Percentiles rank a stretch among this genome's conserved stretches.
phyloP scores from a whole-genome alignment of 1,140 invertebrate genomes.

The Luehdorfia chinensis region DNA sequence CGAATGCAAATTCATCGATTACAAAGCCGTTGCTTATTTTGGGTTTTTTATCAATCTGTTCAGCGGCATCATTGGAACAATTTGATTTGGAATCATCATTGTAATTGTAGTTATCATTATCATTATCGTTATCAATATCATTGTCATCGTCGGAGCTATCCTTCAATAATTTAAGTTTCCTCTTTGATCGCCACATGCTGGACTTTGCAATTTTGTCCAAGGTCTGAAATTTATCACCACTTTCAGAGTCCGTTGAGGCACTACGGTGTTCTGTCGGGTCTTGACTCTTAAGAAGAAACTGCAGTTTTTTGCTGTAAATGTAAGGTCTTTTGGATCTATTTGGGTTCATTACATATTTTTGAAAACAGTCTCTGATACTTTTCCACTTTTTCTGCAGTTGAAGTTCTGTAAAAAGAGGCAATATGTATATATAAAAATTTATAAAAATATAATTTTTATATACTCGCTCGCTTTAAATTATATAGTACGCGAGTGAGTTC shows the following conservation, averaged over 20 bases:
- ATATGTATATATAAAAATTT: no score
- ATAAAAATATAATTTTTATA: no score
- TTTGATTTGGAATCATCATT: slow-evolving; percentile 26
- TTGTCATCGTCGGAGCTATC: slow-evolving; percentile 49
- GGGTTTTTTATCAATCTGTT: slow-evolving; percentile 18
- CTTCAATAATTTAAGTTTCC: slow-evolving; percentile 41
- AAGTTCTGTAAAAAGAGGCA: slow-evolving; percentile 62
- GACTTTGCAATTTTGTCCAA: no score
- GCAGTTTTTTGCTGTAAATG: slow-evolving; percentile 51
- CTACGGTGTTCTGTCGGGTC: slow-evolving; percentile 18
- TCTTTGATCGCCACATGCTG: slow-evolving; percentile 42
- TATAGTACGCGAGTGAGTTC: no score
- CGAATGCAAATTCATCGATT: slow-evolving; percentile 55
- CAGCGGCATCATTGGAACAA: slow-evolving; percentile 16
- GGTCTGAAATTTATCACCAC: slow-evolving; percentile 25
- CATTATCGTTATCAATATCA: slow-evolving; percentile 14
- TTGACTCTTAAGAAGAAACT: slow-evolving; percentile 52
- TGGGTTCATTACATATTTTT: slow-evolving; percentile 55
- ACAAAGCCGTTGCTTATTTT: slow-evolving; percentile 20
- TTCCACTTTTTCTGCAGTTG: slow-evolving; percentile 72
- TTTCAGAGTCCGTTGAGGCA: slow-evolving; percentile 44
- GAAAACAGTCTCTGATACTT: slow-evolving; percentile 60
- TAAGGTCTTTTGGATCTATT: slow-evolving; percentile 51
- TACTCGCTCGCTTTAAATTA: no score
- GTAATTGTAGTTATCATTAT: slow-evolving; percentile 20